Evolutionary conservation across 1,140 invertebrate genomes (phyloP), one percentile per base, ranked within the genome.

Genomic region (Hyphantria cunea): DNA sequence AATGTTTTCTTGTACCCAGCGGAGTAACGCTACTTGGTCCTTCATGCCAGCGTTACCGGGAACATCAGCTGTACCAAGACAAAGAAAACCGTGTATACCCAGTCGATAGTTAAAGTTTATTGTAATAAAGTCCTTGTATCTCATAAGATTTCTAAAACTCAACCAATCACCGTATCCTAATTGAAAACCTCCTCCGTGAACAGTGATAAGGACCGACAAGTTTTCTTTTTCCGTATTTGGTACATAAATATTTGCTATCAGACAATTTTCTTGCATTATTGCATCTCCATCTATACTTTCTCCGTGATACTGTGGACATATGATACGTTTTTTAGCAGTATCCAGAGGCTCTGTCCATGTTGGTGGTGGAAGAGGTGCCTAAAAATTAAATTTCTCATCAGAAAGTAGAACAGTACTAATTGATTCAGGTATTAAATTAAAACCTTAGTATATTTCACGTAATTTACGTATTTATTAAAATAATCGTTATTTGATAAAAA

Each of bases 201-300:
- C 67, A 15, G 66, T 58, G 6, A 86, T 80, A 9, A 89, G 33
- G 0, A 89, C 84, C 4, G 86, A 78, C 17, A 86, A 42, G 8
- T 83, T 78, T n/a, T 73, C 75, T 13, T 75, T 33, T 3, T 70
- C 45, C 8, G 74, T 84, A 31, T 86, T 62, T 7, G 82, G 84
- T 5, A 76, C 76, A 51, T 71, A 86, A 6, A 89, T 54, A 64
- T 84, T 85, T 32, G 73, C 75, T 12, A 84, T 65, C 0, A 89
- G 72, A 42, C 85, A 89, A 59, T 86, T 64, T 70, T 88, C 85
- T 64, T 73, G 63, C 1, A n/a, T 10, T 8, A 31, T 17, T 11
- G 42, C 63, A 33, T 63, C 39, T 32, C 52, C 62, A 3, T 80
- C 60, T 56, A 45, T 15, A 5, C 6, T 54, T 13, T 0, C 13